Conservation (phyloP, 2,888 invertebrate genomes). For the Chironomus tentans region DNA sequence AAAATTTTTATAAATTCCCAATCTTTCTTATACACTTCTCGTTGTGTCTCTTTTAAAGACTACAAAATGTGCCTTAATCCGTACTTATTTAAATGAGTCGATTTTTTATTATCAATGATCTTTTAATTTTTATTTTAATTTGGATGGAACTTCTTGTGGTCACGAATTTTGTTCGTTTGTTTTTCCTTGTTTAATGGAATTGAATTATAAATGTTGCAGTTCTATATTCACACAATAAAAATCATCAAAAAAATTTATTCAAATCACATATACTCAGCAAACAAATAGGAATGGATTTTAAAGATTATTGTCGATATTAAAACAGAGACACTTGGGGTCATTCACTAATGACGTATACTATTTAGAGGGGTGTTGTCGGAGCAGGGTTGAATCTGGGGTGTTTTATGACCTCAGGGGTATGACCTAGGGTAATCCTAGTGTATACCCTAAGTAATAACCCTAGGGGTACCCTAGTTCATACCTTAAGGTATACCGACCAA, state of each 20-base stretch:
- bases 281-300: too few species aligned
- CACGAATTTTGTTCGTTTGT: neutral
- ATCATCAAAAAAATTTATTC: neutral
- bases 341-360: too few species aligned
- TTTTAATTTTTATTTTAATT: constrained; percentile 11
- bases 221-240: neutral
- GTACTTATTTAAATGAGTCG: constrained; percentile 9
- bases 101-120: constrained; percentile 9
- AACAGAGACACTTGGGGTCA: too few species aligned
- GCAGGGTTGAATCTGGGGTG: too few species aligned
- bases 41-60: neutral
- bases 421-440: too few species aligned
- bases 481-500: too few species aligned
- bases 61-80: constrained; percentile 1
- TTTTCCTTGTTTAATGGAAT: neutral
- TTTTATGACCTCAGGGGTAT: too few species aligned
- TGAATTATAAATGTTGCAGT: neutral
- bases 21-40: neutral
- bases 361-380: too few species aligned
- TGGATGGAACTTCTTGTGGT: neutral
- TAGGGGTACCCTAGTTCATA: too few species aligned
- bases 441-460: too few species aligned
- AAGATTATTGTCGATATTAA: too few species aligned
- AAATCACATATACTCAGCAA: neutral
- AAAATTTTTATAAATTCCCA: neutral